Evolutionary conservation across 2,888 invertebrate species (phyloP).

Genomic region (Phania funesta): DNA sequence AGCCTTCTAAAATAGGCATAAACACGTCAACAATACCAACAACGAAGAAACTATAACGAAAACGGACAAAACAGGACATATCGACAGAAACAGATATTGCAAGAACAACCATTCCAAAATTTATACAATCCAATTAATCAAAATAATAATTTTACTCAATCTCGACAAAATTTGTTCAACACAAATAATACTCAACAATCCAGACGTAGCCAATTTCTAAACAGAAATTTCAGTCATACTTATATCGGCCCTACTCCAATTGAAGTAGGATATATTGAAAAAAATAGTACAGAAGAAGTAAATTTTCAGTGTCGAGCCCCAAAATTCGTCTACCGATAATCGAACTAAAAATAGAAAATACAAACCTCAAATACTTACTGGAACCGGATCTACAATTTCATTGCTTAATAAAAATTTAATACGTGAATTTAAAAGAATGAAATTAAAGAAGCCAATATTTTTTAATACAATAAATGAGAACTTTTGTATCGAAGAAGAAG

Average conservation of each 20-base stretch:
- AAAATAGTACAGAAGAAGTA: constrained; percentile 25
- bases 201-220: neutral
- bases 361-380: constrained; percentile 39
- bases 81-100: neutral
- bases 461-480: constrained; percentile 48
- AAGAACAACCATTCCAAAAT: neutral
- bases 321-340: no score
- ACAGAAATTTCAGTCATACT: neutral
- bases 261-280: constrained; percentile 52
- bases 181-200: constrained; percentile 2
- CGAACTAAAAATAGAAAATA: constrained; percentile 47
- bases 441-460: constrained; percentile 26
- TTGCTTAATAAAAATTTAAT: no score
- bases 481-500: no score
- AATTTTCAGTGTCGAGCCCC: constrained; percentile 60
- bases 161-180: no score
- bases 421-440: constrained; percentile 44
- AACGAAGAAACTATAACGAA: no score
- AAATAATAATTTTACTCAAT: neutral
- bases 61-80: constrained; percentile 4
- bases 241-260: no score
- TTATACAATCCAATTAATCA: neutral
- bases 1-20: no score
- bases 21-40: neutral
- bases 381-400: constrained; percentile 57